Conservation (phyloP, 2,797 vertebrate genomes). For the Malacoctenus gilli region DNA sequence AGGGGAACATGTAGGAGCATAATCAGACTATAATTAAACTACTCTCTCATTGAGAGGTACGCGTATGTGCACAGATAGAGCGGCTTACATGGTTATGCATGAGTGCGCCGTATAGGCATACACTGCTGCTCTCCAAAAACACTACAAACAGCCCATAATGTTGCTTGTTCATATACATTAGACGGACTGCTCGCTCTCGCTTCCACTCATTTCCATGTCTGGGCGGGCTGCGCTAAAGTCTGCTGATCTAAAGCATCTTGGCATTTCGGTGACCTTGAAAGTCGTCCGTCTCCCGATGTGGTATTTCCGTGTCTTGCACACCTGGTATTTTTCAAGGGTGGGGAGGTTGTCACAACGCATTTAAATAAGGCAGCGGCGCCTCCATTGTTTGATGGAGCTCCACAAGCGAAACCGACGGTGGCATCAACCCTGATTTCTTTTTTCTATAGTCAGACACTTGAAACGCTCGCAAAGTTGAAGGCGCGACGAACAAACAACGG, state of each 20-base stretch:
- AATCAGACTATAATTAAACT: slow-evolving; percentile 67
- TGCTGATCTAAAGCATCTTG: slow-evolving; percentile 8
- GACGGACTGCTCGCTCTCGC: background rate
- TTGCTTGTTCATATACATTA: background rate
- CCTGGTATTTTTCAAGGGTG: background rate
- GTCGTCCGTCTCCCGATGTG: slow-evolving; percentile 25
- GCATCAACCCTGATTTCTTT: too few species aligned
- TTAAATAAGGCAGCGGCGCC: slow-evolving; percentile 16
- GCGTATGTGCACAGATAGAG: slow-evolving; percentile 34
- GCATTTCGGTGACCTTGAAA: slow-evolving; percentile 54
- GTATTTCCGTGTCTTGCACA: slow-evolving; percentile 29
- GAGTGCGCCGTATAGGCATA: slow-evolving; percentile 21
- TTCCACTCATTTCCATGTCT: slow-evolving; percentile 1
- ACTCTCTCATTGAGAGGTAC: slow-evolving; percentile 38
- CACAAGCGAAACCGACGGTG: too few species aligned
- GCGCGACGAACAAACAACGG: too few species aligned
- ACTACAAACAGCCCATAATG: slow-evolving; percentile 8
- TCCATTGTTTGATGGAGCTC: background rate
- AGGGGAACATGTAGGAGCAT: slow-evolving; percentile 36
- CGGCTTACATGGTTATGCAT: slow-evolving; percentile 23
- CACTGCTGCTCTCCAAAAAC: slow-evolving; percentile 2
- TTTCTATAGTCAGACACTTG: too few species aligned
- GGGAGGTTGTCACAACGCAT: slow-evolving; percentile 19
- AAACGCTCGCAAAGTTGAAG: too few species aligned
- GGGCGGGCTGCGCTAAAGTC: background rate